These are phyloP conservation scores for Hoplostethus atlanticus DNA, from an alignment of 2,797 vertebrate species.

Conservation along the genomic window DNA sequence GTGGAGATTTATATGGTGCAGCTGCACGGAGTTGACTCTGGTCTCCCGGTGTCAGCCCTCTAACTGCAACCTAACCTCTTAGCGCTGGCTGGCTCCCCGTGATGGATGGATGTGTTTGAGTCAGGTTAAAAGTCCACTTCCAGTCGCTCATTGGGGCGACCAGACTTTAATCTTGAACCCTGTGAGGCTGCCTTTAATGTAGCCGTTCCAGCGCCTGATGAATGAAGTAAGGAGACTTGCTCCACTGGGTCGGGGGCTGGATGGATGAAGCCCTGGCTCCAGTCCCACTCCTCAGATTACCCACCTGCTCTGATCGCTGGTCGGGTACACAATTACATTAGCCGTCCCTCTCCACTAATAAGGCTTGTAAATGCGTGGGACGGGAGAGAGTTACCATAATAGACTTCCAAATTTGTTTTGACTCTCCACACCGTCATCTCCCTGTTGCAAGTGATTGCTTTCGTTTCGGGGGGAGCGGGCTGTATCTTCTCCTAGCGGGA, in stretches of 20 bases:
- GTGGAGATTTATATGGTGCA: conserved; percentile 82
- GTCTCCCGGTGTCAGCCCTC: conserved; percentile 64
- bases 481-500: conserved; percentile 57
- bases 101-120: conserved; percentile 73
- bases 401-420: conserved; percentile 59
- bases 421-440: conserved; percentile 50
- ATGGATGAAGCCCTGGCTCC: conserved; percentile 60
- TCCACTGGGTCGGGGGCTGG: conserved; percentile 59
- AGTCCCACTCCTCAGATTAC: conserved; percentile 64
- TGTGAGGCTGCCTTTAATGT: conserved; percentile 42
- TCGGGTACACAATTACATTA: conserved; percentile 48
- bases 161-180: conserved; percentile 68
- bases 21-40: conserved; percentile 82
- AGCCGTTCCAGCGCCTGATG: conserved; percentile 54
- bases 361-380: conserved; percentile 50
- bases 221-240: conserved; percentile 68
- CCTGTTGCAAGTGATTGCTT: conserved; percentile 49
- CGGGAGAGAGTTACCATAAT: conserved; percentile 35
- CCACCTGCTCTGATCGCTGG: conserved; percentile 60
- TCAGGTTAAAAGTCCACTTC: conserved; percentile 76
- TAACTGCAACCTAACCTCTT: conserved; percentile 76
- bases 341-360: conserved; percentile 56
- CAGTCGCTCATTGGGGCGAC: conserved; percentile 52
- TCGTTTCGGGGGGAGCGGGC: conserved; percentile 27
- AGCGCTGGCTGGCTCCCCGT: conserved; percentile 48